A percentile compares a stretch with the other conserved stretches of the same genome.
Evolutionary conservation across 2,888 invertebrate genomes (phyloP).

Genomic region (Andrena bicolor): DNA sequence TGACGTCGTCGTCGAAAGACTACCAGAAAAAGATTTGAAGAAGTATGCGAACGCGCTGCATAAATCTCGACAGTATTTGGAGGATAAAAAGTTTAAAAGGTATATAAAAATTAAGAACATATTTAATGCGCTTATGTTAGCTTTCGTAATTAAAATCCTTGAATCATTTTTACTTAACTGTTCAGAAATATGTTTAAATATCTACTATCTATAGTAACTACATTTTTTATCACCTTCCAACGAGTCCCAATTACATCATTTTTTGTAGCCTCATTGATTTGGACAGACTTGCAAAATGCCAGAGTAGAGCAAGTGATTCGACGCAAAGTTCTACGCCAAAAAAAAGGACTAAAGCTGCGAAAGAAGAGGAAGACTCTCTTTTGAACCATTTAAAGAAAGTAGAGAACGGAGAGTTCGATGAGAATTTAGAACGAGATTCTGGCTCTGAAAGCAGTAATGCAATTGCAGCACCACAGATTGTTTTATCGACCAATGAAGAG

Average conservation of each 20-base stretch:
- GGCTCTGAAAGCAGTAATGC: not conserved
- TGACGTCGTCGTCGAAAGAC: conserved; percentile 71
- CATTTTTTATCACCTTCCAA: not conserved
- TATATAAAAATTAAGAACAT: conserved; percentile 61
- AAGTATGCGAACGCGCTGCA: conserved; percentile 73
- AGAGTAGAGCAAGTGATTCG: conserved; percentile 42
- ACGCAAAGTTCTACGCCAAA: conserved; percentile 5
- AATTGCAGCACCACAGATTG: not conserved
- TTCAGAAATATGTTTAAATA: not conserved
- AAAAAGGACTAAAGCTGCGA: conserved; percentile 9
- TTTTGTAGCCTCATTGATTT: conserved; percentile 57
- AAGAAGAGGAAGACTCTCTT: conserved; percentile 73
- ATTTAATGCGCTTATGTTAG: not conserved
- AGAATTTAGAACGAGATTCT: conserved; percentile 30
- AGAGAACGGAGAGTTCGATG: conserved; percentile 61
- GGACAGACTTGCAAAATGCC: conserved; percentile 71
- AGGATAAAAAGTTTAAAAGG: conserved; percentile 78
- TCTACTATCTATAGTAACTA: not conserved
- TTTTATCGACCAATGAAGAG: conserved; percentile 43
- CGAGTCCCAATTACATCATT: not conserved
- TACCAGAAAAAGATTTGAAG: conserved; percentile 70
- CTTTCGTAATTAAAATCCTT: not conserved
- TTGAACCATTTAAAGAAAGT: conserved; percentile 76
- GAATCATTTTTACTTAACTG: not conserved
- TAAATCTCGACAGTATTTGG: conserved; percentile 78